Conservation (phyloP, 1,140 invertebrate species). For the Rhopalosiphum maidis region DNA sequence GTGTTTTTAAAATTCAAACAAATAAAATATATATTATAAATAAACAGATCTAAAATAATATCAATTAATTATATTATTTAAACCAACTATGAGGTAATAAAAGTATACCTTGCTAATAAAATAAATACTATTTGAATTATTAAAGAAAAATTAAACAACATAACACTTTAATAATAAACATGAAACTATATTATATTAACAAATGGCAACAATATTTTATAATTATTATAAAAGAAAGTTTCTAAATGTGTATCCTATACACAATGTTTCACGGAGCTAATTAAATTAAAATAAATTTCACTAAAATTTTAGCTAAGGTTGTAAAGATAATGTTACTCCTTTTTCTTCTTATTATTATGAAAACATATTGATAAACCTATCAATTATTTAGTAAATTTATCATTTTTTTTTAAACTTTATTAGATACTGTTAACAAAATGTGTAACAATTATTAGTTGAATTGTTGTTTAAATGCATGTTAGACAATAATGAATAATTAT, state of each 20-base stretch:
- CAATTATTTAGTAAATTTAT: no score
- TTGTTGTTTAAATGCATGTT: not conserved
- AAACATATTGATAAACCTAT: no score
- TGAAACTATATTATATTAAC: not conserved
- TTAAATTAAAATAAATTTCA: not conserved
- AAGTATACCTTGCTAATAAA: not conserved
- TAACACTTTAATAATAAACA: not conserved
- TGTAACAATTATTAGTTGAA: no score
- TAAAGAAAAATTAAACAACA: not conserved
- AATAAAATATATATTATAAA: no score
- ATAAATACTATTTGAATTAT: not conserved
- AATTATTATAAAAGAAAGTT: no score
- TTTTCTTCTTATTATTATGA: no score
- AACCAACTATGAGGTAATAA: not conserved
- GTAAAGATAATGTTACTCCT: no score
- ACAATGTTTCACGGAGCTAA: not conserved
- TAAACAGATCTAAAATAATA: not conserved
- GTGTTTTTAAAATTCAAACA: no score
- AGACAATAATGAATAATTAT: not conserved
- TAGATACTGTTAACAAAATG: no score
- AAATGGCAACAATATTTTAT: not conserved
- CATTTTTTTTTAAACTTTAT: no score
- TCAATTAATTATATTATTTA: not conserved
- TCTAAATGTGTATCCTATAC: no score
- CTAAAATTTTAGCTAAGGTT: not conserved